Base-by-base conservation (phyloP, 92 coral and sea anemone genomes). In the Desmophyllum pertusum region DNA sequence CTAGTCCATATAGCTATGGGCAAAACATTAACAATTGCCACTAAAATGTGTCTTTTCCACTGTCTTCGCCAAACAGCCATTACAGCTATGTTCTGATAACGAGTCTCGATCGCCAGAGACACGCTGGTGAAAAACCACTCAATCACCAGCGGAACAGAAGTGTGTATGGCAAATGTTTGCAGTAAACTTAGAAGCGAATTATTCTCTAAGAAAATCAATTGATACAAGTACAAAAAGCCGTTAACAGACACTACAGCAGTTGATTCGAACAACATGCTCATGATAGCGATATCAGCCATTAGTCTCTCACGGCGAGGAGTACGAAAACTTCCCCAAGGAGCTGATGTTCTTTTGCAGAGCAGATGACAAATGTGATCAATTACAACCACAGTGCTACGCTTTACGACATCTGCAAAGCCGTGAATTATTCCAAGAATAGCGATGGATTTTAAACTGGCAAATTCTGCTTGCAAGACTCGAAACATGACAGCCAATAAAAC, bases 241-340 rank as follows among this genome's bases (percentile, higher is more conserved):
- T 81, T 81, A 8, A 70, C 85, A 39, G 85, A 48, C 53, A 81
- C 85, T 31, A 81, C n/a, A 37, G 85, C 69, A 33, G 85, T 37
- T n/a, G 77, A 70, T 70, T 81, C 85, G 14, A 21, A 81, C 51
- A 81, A 27, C 77, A 81, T 81, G 53, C 85, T 81, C 77, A 81
- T 51, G 50, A 81, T 81, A n/a, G 74, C 74, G 73, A 83, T 83
- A 57, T 83, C 87, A 45, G 87, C 87, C 59, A 27, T 83, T 29
- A 83, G 71, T 83, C 87, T 59, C 48, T 83, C 87, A 41, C 82
- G 70, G 70, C 87, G 87, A 42, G 87, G 82, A 40, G 81, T 72
- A 10, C 87, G 87, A 57, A 73, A 83, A 83, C 81, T 35, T 59
- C 87, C 87, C 87, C 87, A 83, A 21, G 87, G 73, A 75, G 46